These are phyloP conservation scores for Cepphus grylle DNA, from an alignment of 2,113 vertebrate genomes.

Conservation along the genomic window DNA sequence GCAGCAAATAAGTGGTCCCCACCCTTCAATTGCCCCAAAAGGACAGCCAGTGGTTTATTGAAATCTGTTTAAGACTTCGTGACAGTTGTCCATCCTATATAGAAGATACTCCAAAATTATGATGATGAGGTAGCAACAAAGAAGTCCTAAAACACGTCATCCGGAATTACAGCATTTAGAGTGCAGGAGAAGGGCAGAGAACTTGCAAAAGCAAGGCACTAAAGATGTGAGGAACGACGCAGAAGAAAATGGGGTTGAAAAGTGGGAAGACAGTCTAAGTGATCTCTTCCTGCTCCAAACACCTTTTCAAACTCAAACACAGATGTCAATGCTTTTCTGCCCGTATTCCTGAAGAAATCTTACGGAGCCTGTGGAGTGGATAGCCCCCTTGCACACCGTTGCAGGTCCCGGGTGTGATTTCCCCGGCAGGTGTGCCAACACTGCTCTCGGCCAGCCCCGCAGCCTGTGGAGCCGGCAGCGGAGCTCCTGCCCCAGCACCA, in stretches of 20 bases:
- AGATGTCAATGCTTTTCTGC: not conserved
- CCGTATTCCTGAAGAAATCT: not conserved
- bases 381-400: not conserved
- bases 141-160: not conserved
- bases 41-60: not conserved
- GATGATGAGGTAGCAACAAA: not conserved
- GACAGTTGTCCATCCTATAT: not conserved
- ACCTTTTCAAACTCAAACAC: not conserved
- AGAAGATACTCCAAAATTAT: not conserved
- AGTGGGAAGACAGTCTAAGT: not conserved
- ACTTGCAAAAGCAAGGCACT: not conserved
- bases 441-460: not conserved
- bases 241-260: not conserved
- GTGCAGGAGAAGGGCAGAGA: not conserved
- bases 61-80: not conserved
- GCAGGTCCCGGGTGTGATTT: not conserved
- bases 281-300: not conserved
- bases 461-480: not conserved
- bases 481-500: not conserved
- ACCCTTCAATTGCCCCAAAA: not conserved
- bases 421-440: not conserved
- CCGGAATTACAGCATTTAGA: not conserved
- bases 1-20: not conserved
- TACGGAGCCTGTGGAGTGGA: not conserved
- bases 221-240: not conserved